Evolutionary conservation across 1,140 invertebrate species (phyloP), one percentile per base, ranked within the genome.

Genomic region (Eurosta solidaginis): DNA sequence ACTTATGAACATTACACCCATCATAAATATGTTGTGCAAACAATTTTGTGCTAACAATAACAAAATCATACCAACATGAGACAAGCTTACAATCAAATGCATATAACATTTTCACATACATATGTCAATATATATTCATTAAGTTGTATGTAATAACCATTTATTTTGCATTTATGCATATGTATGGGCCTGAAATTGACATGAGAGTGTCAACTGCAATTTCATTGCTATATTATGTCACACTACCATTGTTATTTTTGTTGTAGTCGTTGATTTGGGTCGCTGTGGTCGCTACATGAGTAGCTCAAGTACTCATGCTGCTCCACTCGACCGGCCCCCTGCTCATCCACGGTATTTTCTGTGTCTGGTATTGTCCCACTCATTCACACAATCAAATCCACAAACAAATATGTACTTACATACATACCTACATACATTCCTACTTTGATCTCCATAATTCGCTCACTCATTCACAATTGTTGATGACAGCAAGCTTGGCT

Each of bases 171-270:
- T 68, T 40, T 40, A 68, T 68, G 59, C 27, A 68, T 68, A 68
- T 68, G 59, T 33, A 68, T 68, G 59, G 59, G 27, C 59, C 59
- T 68, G 59, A 68, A 68, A 68, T 68, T 68, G 59, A 68, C 59
- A 68, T 33, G 59, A 68, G 40, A 68, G 12, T 68, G 59, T 68
- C 59, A 68, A 68, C 59, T 68, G 59, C 59, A 68, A 68, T 68
- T 68, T 68, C 59, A 68, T 68, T 68, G 33, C 33, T 42, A n/a
- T n/a, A n/a, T n/a, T n/a, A n/a, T n/a, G n/a, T n/a, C n/a, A n/a
- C n/a, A n/a, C n/a, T n/a, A n/a, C n/a, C n/a, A n/a, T n/a, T n/a
- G n/a, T n/a, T n/a, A n/a, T n/a, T n/a, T n/a, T n/a, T n/a, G n/a
- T n/a, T 17, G 33, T 42, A 36, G 6, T 22, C 9, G 33, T 68